phyloP scores from a whole-genome alignment of 2,797 vertebrate genomes.

The Babyrousa celebensis region DNA sequence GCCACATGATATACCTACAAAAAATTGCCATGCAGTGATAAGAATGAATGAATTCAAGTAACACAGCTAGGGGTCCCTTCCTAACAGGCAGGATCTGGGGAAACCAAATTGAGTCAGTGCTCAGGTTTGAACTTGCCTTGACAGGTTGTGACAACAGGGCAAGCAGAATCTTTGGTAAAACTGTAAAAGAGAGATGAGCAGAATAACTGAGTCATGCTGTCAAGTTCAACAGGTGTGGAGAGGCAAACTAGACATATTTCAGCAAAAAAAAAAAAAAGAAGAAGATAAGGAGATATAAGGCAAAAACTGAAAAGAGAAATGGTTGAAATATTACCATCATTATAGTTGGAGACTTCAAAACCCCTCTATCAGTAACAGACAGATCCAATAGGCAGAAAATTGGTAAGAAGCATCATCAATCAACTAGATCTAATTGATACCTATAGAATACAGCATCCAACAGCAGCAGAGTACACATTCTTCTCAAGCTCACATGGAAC shows the following conservation, averaged over 20 bases:
- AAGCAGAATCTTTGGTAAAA: not conserved
- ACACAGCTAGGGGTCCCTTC: not conserved
- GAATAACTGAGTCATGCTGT: not conserved
- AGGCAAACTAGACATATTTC: not conserved
- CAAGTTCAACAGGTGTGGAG: not conserved
- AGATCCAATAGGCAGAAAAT: not conserved
- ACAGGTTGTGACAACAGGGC: not conserved
- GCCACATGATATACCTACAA: not conserved
- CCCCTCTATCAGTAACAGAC: not conserved
- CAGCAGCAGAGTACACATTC: not conserved
- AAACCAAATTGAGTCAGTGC: not conserved
- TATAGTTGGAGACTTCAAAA: not conserved
- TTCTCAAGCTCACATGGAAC: not conserved
- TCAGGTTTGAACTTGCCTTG: slow-evolving; percentile 14
- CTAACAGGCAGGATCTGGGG: not conserved
- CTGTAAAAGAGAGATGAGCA: not conserved
- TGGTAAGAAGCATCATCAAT: not conserved
- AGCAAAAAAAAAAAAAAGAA: not conserved
- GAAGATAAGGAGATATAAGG: not conserved
- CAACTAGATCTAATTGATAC: not conserved
- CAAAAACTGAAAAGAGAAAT: slow-evolving; percentile 12
- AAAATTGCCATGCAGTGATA: not conserved
- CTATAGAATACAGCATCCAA: not conserved
- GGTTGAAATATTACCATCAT: not conserved
- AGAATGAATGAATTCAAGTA: slow-evolving; percentile 51